Evolutionary conservation across 2,113 vertebrate species (phyloP), one percentile per base, ranked within the genome.

Genomic region (Lathamus discolor): DNA sequence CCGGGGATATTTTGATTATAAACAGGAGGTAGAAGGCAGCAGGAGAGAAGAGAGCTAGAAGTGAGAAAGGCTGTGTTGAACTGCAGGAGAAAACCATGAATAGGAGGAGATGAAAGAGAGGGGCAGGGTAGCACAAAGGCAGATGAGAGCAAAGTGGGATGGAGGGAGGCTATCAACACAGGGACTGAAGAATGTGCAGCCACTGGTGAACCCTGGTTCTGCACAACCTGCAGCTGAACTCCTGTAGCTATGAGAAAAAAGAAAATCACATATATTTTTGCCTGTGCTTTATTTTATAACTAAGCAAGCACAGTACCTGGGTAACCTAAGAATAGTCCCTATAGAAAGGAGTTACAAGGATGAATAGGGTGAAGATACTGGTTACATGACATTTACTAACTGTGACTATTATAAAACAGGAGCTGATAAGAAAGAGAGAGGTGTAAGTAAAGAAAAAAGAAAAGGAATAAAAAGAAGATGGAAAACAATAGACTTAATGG

Each of bases 401-500:
- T 75, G 16, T 35, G 49, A 80, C 83, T 78, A 57, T 73, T 92
- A 76, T 62, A 90, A 88, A 67, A 61, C 8, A 35, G 77, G 25
- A 84, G 20, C 46, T 62, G 90, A 93, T 94, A 96, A 91, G 28
- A 88, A 61, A 54, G 70, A 79, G 27, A 78, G 35, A 41, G 3
- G 43, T 1, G 0, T 28, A 86, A 83, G 35, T 29, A 74, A 72
- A 62, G 29, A 17, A 61, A 59, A 44, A 63, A 83, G 33, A 66
- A 55, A 69, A 28, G 13, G 17, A 95, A 81, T 24, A 51, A 91
- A 74, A 93, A 68, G 10, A 72, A 85, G 46, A 81, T 49, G 59
- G 43, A 78, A 88, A 93, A 88, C 68, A 95, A 88, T 52, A 88
- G 55, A 68, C 59, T 90, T 90, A 90, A 85, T 67, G 27, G 68